Base-by-base conservation (phyloP, 2,113 vertebrate species). In the Syngnathus floridae region DNA sequence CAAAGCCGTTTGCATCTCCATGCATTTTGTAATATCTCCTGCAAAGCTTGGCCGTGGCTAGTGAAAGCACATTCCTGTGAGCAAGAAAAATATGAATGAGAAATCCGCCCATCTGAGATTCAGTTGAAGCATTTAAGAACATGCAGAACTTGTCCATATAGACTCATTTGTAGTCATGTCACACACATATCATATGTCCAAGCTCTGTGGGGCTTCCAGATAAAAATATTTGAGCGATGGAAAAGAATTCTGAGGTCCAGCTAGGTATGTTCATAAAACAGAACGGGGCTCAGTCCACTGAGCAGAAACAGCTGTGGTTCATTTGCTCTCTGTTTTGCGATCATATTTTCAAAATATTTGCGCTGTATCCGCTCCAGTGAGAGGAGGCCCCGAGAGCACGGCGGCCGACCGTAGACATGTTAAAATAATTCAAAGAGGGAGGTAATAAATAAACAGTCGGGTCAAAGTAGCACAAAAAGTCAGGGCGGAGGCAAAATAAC, bases 231-330 rank as follows among this genome's bases (percentile, higher is more conserved):
- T 49, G 43, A 71, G 60, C 46, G 70, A 54, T 51, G 52, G 60
- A 71, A 69, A 69, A 77, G 71, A n/a, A 43, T 52, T 46, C 54
- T 57, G 73, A 71, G 54, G 54, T 71, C 48, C 62, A 65, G 69
- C 67, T 74, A 74, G 75, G 62, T 67, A 76, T 75, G 65, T 84
- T 85, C 76, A 85, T 83, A 84, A 76, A 75, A 66, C 67, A 69
- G 66, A 67, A 65, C 62, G 54, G 52, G 43, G 61, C 54, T 68
- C 55, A 66, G 55, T 13, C 31, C 59, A 22, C 65, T 75, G 83
- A 88, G 58, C 49, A 77, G 66, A 82, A 82, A 75, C 84, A 88
- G 80, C 75, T 88, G 84, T 31, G 66, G 48, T 45, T 77, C 75
- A 83, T 86, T 82, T 77, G 52, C 54, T 80, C 80, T 79, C 54